These are phyloP conservation scores for Pungitius pungitius DNA, from an alignment of 2,113 vertebrate species.

Conservation along the genomic window DNA sequence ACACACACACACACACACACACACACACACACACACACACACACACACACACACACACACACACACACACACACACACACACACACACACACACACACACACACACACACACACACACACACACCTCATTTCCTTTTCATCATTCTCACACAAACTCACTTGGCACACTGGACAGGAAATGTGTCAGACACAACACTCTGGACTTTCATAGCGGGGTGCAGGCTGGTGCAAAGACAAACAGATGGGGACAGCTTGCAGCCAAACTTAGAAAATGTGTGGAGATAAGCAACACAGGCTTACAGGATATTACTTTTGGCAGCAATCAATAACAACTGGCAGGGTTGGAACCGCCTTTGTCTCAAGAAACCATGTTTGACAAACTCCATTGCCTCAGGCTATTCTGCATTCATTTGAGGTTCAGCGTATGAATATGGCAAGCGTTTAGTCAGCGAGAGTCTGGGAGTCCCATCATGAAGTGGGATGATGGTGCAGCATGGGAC, in stretches of 20 bases:
- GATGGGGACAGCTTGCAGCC: constrained; percentile 63
- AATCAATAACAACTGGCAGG: constrained; percentile 47
- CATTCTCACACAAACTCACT: constrained; percentile 45
- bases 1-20: not conserved
- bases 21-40: not conserved
- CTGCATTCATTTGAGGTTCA: constrained; percentile 23
- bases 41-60: too few species aligned
- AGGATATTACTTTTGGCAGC: constrained; percentile 50
- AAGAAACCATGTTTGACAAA: constrained; percentile 40
- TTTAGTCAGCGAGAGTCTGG: constrained; percentile 17
- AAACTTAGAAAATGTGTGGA: constrained; percentile 54
- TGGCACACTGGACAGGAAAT: constrained; percentile 49
- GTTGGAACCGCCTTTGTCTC: constrained; percentile 36
- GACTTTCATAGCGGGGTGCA: constrained; percentile 44
- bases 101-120: not conserved
- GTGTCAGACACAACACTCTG: constrained; percentile 63
- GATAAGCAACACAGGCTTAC: constrained; percentile 38
- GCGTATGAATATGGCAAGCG: not conserved
- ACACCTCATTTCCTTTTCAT: constrained; percentile 56
- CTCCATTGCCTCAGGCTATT: constrained; percentile 19
- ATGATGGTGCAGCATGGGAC: constrained; percentile 18
- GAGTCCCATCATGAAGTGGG: constrained; percentile 19
- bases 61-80: not conserved
- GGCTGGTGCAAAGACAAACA: constrained; percentile 54
- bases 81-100: not conserved